Conservation (phyloP, 1,140 invertebrate species). For the Macrotrachela quadricornifera region DNA sequence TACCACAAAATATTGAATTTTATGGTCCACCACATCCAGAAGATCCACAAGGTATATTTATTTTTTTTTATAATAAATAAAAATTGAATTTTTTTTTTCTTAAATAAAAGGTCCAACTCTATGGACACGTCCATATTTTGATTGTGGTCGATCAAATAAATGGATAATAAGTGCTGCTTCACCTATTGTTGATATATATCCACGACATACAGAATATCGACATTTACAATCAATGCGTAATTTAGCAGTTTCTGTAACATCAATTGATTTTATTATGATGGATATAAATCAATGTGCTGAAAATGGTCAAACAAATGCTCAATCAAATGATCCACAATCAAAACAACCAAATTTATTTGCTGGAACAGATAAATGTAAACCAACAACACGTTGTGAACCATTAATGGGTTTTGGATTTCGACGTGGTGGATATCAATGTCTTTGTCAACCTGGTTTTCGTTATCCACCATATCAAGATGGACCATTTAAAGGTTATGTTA, state of each 20-base stretch:
- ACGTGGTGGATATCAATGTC: slow-evolving; percentile 73
- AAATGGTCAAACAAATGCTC: neutral
- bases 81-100: too few species aligned
- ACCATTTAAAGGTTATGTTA: slow-evolving; percentile 71
- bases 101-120: too few species aligned
- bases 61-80: slow-evolving; percentile 16
- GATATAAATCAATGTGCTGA: slow-evolving; percentile 77
- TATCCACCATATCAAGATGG: slow-evolving; percentile 61
- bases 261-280: slow-evolving; percentile 88
- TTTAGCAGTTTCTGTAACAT: slow-evolving; percentile 68
- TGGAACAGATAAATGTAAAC: slow-evolving; percentile 71
- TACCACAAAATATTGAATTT: slow-evolving; percentile 12
- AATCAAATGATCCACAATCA: slow-evolving; percentile 55
- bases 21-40: slow-evolving; percentile 22
- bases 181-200: slow-evolving; percentile 81
- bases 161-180: slow-evolving; percentile 79
- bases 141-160: slow-evolving; percentile 78
- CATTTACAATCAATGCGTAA: slow-evolving; percentile 41
- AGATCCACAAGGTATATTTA: slow-evolving; percentile 64
- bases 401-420: slow-evolving; percentile 71
- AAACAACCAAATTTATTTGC: slow-evolving; percentile 49
- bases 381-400: slow-evolving; percentile 89
- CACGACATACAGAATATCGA: slow-evolving; percentile 53
- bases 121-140: slow-evolving; percentile 82
- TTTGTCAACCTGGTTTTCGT: slow-evolving; percentile 62